phyloP scores from a whole-genome alignment of 2,797 vertebrate genomes.

The Liparis tanakae region DNA sequence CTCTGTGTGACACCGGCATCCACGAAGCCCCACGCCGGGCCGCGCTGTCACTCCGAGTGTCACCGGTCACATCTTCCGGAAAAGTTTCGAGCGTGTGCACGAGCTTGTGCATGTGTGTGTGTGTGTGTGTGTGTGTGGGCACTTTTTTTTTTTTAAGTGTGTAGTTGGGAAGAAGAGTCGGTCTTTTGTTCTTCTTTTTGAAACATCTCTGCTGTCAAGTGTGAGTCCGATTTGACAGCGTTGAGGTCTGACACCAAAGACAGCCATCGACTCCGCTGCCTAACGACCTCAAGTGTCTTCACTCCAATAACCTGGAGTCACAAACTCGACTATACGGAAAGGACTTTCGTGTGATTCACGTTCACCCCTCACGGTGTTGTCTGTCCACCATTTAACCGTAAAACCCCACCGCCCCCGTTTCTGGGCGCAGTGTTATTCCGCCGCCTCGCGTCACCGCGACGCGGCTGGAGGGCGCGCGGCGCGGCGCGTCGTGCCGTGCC shows the following conservation, averaged over 20 bases:
- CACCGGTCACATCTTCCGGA: constrained; percentile 66
- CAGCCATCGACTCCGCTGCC: constrained; percentile 52
- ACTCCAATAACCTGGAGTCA: constrained; percentile 25
- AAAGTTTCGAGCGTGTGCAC: constrained; percentile 48
- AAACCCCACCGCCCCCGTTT: neutral
- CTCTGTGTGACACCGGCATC: constrained; percentile 73
- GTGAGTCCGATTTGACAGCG: constrained; percentile 77
- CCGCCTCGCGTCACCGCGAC: constrained; percentile 40
- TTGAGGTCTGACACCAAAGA: constrained; percentile 51
- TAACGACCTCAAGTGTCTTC: constrained; percentile 59
- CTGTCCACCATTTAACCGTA: neutral
- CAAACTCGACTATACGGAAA: constrained; percentile 5
- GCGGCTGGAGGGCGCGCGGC: no score
- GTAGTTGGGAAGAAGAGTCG: constrained; percentile 83
- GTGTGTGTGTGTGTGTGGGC: constrained; percentile 34
- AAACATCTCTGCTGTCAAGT: constrained; percentile 22
- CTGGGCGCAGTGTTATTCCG: constrained; percentile 37
- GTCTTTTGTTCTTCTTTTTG: constrained; percentile 56
- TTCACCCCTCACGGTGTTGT: constrained; percentile 8
- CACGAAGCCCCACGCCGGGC: constrained; percentile 70
- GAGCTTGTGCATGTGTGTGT: constrained; percentile 37
- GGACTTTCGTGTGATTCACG: constrained; percentile 7
- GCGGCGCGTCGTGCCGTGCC: constrained; percentile 73
- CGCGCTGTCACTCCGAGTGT: constrained; percentile 74
- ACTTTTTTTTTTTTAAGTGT: constrained; percentile 48